Conservation (phyloP, 2,888 invertebrate genomes). For the Dynastes maya region DNA sequence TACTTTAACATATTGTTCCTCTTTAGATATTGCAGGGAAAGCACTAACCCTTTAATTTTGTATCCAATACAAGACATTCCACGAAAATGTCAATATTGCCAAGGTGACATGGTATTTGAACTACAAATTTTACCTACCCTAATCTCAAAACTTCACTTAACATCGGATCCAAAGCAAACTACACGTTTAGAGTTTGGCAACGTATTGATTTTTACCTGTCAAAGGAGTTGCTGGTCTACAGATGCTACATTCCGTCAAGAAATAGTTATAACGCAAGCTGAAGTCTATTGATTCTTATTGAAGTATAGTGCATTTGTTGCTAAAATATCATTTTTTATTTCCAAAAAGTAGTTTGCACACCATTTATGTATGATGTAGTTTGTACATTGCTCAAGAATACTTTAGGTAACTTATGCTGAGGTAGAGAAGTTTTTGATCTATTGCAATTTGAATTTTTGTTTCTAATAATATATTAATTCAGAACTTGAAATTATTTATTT, state of each 20-base stretch:
- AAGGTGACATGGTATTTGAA: conserved; percentile 83
- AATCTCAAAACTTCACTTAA: conserved; percentile 79
- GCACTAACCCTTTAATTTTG: conserved; percentile 78
- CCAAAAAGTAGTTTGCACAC: too few relatives aligned
- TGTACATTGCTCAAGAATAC: too few relatives aligned
- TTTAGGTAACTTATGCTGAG: too few relatives aligned
- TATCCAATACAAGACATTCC: conserved; percentile 76
- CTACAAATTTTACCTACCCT: conserved; percentile 88
- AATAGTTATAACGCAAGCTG: conserved; percentile 83
- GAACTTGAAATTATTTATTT: too few relatives aligned
- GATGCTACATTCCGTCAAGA: conserved; percentile 80
- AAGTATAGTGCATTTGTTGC: too few relatives aligned
- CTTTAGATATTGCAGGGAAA: conserved; percentile 83
- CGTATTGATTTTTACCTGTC: conserved; percentile 88
- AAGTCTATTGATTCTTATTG: conserved; percentile 67
- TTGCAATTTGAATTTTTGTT: too few relatives aligned
- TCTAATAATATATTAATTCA: too few relatives aligned
- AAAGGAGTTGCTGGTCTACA: conserved; percentile 87
- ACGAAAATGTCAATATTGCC: conserved; percentile 79
- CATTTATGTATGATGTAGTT: too few relatives aligned
- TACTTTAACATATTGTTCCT: conserved; percentile 2
- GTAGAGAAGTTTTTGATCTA: too few relatives aligned
- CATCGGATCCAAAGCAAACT: conserved; percentile 64
- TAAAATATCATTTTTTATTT: too few relatives aligned
- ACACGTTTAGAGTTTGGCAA: conserved; percentile 87